phyloP scores from a whole-genome alignment of 2,888 invertebrate species.

The Pocota personata region DNA sequence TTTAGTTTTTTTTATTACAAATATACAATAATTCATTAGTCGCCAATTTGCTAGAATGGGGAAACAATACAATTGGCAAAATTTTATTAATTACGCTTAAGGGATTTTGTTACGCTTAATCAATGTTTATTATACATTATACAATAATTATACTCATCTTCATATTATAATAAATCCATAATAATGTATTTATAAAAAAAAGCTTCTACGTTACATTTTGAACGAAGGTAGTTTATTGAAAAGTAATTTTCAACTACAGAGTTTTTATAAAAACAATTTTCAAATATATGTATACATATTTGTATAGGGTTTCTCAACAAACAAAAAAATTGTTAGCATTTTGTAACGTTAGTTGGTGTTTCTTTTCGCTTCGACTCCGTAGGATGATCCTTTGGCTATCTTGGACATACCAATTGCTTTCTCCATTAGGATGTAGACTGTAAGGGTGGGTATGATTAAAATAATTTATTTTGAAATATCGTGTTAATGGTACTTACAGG shows the following conservation, averaged over 20 bases:
- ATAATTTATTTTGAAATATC: neutral
- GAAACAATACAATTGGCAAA: constrained; percentile 56
- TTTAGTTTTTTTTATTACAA: constrained; percentile 29
- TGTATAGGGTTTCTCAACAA: constrained; percentile 16
- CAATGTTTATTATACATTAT: constrained; percentile 45
- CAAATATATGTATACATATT: constrained; percentile 43
- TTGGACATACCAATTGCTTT: constrained; percentile 93
- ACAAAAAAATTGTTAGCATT: neutral
- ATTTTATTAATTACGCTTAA: constrained; percentile 14
- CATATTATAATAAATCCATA: constrained; percentile 30
- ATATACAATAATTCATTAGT: constrained; percentile 46
- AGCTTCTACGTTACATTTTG: constrained; percentile 17
- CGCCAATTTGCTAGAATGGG: constrained; percentile 18
- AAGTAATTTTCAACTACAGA: neutral
- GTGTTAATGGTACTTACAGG: constrained; percentile 87
- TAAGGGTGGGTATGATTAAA: neutral
- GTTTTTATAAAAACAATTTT: constrained; percentile 28
- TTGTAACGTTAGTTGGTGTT: constrained; percentile 75
- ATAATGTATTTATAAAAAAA: constrained; percentile 26
- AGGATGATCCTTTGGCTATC: constrained; percentile 92
- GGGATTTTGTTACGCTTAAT: constrained; percentile 53
- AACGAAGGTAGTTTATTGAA: constrained; percentile 10
- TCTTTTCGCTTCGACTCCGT: constrained; percentile 84
- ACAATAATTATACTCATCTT: constrained; percentile 21
- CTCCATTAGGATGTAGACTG: constrained; percentile 91